Conservation (phyloP, 2,797 vertebrate species). For the Gobio occitaniae region DNA sequence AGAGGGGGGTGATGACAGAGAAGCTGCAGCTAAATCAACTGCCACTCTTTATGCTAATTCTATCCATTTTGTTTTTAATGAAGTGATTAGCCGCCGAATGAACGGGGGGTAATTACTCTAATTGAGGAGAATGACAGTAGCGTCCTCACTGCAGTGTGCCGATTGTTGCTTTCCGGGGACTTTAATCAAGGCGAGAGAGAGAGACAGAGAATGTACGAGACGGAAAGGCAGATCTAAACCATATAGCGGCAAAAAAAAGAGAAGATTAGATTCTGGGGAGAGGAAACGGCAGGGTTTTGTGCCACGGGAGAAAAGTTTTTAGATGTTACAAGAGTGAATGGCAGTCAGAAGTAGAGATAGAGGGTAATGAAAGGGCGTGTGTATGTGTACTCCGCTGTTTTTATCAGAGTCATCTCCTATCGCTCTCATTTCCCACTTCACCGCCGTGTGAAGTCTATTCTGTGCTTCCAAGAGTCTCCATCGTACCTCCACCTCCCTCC, state of each 20-base stretch:
- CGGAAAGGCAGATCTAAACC: slow-evolving; percentile 42
- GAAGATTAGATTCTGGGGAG: slow-evolving; percentile 15
- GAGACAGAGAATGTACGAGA: slow-evolving; percentile 1
- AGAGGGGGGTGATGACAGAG: slow-evolving; percentile 69
- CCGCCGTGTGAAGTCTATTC: slow-evolving; percentile 51
- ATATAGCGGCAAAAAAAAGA: slow-evolving; percentile 29
- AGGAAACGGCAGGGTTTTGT: slow-evolving; percentile 15
- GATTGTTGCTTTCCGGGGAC: slow-evolving; percentile 61
- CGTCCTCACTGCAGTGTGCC: slow-evolving; percentile 66
- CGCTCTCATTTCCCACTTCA: slow-evolving; percentile 72
- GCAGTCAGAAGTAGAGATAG: slow-evolving; percentile 23
- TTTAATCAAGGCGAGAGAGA: slow-evolving; percentile 62
- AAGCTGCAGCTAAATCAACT: slow-evolving; percentile 77
- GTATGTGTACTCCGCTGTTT: slow-evolving; percentile 56
- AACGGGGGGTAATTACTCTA: slow-evolving; percentile 84
- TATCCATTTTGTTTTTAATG: slow-evolving; percentile 85
- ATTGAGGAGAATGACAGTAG: slow-evolving; percentile 80
- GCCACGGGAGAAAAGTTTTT: slow-evolving; percentile 33
- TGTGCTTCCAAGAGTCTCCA: slow-evolving; percentile 60
- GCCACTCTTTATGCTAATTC: slow-evolving; percentile 80
- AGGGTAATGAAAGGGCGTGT: slow-evolving; percentile 69
- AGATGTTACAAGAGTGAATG: slow-evolving; percentile 27
- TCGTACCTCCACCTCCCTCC: slow-evolving; percentile 19
- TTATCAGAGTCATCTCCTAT: slow-evolving; percentile 72
- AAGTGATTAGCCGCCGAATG: slow-evolving; percentile 82